phyloP scores from a whole-genome alignment of 2,797 vertebrate species.

The Telmatherina bonti region DNA sequence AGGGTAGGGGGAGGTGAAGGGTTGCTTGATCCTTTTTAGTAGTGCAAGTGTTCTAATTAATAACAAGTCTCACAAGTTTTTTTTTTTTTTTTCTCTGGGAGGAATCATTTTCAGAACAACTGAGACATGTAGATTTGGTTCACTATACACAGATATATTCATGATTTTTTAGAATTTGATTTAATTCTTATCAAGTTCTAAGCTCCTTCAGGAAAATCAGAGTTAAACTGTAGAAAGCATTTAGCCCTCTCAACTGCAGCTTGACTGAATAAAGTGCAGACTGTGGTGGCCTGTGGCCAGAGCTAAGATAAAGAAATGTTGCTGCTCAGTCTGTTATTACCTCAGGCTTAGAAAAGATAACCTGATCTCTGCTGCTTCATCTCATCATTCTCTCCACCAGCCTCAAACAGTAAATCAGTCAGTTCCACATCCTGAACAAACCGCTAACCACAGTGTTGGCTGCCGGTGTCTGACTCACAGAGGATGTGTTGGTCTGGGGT shows the following conservation, averaged over 20 bases:
- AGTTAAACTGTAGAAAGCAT: slow-evolving; percentile 39
- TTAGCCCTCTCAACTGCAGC: slow-evolving; percentile 43
- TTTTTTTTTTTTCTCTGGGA: background rate
- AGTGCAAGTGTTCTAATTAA: background rate
- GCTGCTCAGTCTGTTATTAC: slow-evolving; percentile 54
- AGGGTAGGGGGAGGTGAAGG: background rate
- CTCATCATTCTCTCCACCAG: slow-evolving; percentile 19
- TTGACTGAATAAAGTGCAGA: slow-evolving; percentile 49
- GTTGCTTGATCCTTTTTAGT: background rate
- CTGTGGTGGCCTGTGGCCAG: slow-evolving; percentile 44
- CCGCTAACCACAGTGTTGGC: slow-evolving; percentile 2
- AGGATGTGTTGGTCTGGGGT: background rate
- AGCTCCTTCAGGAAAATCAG: slow-evolving; percentile 22
- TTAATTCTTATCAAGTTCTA: slow-evolving; percentile 30
- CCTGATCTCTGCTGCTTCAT: slow-evolving; percentile 40
- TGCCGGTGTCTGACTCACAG: background rate
- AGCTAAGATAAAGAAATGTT: slow-evolving; percentile 53
- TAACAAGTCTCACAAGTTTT: background rate
- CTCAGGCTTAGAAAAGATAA: slow-evolving; percentile 41
- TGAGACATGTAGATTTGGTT: slow-evolving; percentile 29
- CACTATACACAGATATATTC: slow-evolving; percentile 32
- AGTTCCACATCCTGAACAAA: slow-evolving; percentile 28
- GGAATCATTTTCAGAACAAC: slow-evolving; percentile 27
- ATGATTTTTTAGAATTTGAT: slow-evolving; percentile 23
- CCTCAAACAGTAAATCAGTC: slow-evolving; percentile 19